Base-by-base conservation (phyloP, 2,888 invertebrate species). In the Microdon myrmicae region DNA sequence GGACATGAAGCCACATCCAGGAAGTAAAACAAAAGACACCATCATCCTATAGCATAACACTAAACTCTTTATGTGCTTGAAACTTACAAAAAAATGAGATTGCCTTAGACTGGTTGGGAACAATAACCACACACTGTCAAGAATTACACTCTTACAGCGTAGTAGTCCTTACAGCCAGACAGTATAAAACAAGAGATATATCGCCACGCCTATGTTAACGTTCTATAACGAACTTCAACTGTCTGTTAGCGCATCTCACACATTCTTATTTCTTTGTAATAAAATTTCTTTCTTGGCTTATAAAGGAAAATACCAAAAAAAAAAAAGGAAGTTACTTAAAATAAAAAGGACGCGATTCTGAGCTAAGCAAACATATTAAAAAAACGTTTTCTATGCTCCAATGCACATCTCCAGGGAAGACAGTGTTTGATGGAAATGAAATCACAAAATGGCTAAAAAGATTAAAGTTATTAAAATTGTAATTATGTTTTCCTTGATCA, bases 401-500 rank as follows among this genome's bases (percentile, higher is more conserved):
- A 37, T 64, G 64, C 45, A 56, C 64, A 56, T 56, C 32, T 32
- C 16, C 32, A 38, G 39, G 32, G n/a, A n/a, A n/a, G n/a, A n/a
- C n/a, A n/a, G n/a, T n/a, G n/a, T n/a, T 14, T 29, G n/a, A 43
- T 20, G 39, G 12, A 37, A 38, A 25, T 12, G 34, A 14, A 20
- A 26, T 35, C 41, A 43, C 37, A 3, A n/a, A 37, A 19, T 22
- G 29, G 14, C 14, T 32, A 31, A 60, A 44, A 38, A 60, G 56
- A 64, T 64, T 64, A 47, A 51, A 64, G 58, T 56, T 64, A 64
- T 56, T 47, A 64, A 64, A 64, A 53, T 58, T 47, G 64, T 64
- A 64, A 64, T 64, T 64, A 64, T 56, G 58, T 64, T 58, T 64
- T 47, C 35, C 32, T 19, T 56, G 29, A 41, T 41, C 23, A 39